Base-by-base conservation (phyloP, 1,140 invertebrate species). In the Neodiprion pinetum region DNA sequence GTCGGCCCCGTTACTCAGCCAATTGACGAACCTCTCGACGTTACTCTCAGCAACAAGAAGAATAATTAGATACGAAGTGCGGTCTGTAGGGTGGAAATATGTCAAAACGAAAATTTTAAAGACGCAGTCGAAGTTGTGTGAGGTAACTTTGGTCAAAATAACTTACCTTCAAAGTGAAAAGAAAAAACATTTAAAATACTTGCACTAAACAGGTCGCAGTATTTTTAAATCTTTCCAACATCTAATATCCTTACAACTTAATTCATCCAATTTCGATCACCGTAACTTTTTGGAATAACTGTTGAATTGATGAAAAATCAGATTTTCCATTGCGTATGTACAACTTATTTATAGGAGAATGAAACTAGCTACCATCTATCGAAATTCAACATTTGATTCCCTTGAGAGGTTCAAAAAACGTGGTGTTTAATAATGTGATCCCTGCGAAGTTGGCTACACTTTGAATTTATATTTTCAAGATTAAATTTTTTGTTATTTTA, bases 11-110 rank as follows among this genome's bases (percentile, higher is more conserved):
- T 72, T 5, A 76, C 77, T 61, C 80, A 82, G 69, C 81, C 78
- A 12, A 79, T 85, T 47, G 87, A 89, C 67, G 86, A 89, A 70
- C 88, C 88, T 7, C 78, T 89, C 40, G 88, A 89, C 73, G 88
- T 87, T 49, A 88, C 85, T 28, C 82, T 88, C n/a, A 85, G 84
- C 47, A 82, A 82, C n/a, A 74, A 78, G 67, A 82, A 85, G 61
- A 86, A 85, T 61, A 50, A 69, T 69, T 47, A 14, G 12, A 61
- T 9, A 14, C 9, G 11, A 40, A 40, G 28, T 40, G 28, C 28
- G 28, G 28, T 40, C 28, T 40, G 1, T 40, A 40, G 28, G 28
- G 28, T 40, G 5, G 28, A 40, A 40, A 40, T 40, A 5, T 40
- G 28, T 40, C 28, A 5, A 4, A 5, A 40, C 1, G 28, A 40